These are phyloP conservation scores for Parasteatoda lunata DNA, from an alignment of 2,888 invertebrate genomes.

Conservation along the genomic window DNA sequence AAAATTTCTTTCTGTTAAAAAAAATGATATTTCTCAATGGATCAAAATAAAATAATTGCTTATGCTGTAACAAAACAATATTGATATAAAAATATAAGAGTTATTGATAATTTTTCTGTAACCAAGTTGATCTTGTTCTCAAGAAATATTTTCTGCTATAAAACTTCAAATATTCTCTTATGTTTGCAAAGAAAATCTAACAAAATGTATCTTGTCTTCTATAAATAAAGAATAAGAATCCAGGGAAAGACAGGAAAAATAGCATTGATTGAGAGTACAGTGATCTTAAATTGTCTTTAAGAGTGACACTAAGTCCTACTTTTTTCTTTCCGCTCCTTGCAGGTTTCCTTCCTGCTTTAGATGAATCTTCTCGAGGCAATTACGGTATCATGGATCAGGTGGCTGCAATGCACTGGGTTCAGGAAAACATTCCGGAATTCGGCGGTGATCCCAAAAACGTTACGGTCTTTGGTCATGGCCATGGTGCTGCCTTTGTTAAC, in stretches of 20 bases:
- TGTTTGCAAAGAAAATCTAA: not conserved
- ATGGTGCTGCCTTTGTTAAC: conserved; percentile 94
- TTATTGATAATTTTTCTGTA: too few relatives aligned
- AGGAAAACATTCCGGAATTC: conserved; percentile 94
- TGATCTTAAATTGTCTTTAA: not conserved
- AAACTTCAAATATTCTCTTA: too few relatives aligned
- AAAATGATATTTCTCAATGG: too few relatives aligned
- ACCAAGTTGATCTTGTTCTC: too few relatives aligned
- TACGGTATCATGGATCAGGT: conserved; percentile 98
- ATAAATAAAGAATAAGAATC: too few relatives aligned
- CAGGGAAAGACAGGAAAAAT: not conserved
- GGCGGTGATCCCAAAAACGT: conserved; percentile 81
- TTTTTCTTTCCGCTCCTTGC: conserved; percentile 5
- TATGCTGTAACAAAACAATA: too few relatives aligned
- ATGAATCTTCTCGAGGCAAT: conserved; percentile 77
- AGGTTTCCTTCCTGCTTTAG: conserved; percentile 71
- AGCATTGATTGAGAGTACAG: not conserved
- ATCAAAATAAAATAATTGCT: too few relatives aligned
- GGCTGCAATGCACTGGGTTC: conserved; percentile 97
- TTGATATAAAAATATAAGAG: too few relatives aligned
- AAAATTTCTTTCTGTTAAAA: too few relatives aligned
- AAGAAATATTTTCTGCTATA: too few relatives aligned
- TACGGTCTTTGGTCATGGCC: conserved; percentile 77
- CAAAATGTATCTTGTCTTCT: not conserved
- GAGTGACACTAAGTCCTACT: conserved; percentile 1